Percentiles rank a stretch among this genome's conserved stretches.
phyloP scores from a whole-genome alignment of 2,888 invertebrate genomes.

The Blera fallax region DNA sequence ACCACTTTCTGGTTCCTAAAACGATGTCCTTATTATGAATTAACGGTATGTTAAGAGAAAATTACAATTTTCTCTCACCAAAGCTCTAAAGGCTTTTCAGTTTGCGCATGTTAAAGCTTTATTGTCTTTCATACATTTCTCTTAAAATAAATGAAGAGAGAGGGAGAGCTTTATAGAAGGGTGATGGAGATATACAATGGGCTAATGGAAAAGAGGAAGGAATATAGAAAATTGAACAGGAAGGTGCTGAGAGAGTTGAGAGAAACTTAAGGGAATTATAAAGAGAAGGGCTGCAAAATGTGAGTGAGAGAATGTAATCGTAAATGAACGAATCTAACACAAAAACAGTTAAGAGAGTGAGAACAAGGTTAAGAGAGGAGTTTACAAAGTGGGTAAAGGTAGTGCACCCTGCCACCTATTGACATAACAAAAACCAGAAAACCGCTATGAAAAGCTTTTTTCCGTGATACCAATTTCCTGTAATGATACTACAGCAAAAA shows the following conservation, averaged over 20 bases:
- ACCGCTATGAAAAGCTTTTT: conserved; percentile 50
- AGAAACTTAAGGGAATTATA: not conserved
- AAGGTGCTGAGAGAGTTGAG: not conserved
- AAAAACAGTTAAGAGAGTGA: not conserved
- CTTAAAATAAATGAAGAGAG: not conserved
- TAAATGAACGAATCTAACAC: not conserved
- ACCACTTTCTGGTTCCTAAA: conserved; percentile 59
- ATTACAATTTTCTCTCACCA: not conserved
- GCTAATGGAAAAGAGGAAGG: not conserved
- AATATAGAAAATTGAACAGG: not conserved
- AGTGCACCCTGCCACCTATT: conserved; percentile 28
- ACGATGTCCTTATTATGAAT: conserved; percentile 62
- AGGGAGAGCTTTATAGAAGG: not conserved
- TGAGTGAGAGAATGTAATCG: not conserved
- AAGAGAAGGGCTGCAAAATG: not conserved
- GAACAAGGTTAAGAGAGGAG: not conserved
- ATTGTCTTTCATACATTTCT: not conserved
- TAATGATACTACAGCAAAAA: conserved; percentile 12
- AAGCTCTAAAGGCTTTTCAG: not conserved
- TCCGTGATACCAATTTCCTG: conserved; percentile 57
- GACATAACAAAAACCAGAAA: conserved; percentile 48
- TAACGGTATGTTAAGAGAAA: conserved; percentile 38
- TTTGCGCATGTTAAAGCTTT: not conserved
- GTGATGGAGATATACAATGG: not conserved
- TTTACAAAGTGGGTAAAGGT: no score